Evolutionary conservation across 2,797 vertebrate genomes (phyloP).

Genomic region (Coregonus ussuriensis): DNA sequence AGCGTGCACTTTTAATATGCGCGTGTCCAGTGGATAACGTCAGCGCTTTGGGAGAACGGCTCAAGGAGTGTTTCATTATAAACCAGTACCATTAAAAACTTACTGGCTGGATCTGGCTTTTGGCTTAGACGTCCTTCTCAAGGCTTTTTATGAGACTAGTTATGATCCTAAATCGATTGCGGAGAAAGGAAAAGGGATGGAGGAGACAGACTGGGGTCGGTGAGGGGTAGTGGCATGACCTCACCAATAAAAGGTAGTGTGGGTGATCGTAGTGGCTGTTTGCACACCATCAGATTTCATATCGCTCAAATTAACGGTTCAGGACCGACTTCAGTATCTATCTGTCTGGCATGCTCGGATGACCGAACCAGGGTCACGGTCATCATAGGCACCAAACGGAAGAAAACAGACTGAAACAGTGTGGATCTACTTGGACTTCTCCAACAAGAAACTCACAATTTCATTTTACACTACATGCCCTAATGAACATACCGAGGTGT

Average conservation of each 20-base stretch:
- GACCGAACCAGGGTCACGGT: no score
- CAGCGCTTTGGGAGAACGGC: conserved; percentile 72
- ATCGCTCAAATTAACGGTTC: not conserved
- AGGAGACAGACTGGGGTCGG: conserved; percentile 43
- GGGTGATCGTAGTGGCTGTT: conserved; percentile 32
- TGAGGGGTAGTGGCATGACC: conserved; percentile 46
- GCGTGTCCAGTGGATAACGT: conserved; percentile 74
- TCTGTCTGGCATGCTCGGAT: no score
- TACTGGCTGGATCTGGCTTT: conserved; percentile 64
- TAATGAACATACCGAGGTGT: no score
- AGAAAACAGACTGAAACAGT: no score
- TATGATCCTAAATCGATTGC: conserved; percentile 66
- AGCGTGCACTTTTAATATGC: conserved; percentile 67
- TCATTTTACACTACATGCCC: not conserved
- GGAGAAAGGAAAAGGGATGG: conserved; percentile 48
- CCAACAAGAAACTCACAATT: no score
- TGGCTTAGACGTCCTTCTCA: conserved; percentile 66
- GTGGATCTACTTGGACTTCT: no score
- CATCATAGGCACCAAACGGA: no score
- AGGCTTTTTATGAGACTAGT: conserved; percentile 64
- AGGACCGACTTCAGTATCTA: conserved; percentile 5
- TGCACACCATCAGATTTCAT: not conserved
- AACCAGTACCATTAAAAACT: conserved; percentile 76
- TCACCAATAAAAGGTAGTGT: conserved; percentile 33
- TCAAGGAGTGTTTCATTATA: conserved; percentile 80